Conservation (phyloP, 1,140 invertebrate genomes). For the Meloidogyne exigua region DNA sequence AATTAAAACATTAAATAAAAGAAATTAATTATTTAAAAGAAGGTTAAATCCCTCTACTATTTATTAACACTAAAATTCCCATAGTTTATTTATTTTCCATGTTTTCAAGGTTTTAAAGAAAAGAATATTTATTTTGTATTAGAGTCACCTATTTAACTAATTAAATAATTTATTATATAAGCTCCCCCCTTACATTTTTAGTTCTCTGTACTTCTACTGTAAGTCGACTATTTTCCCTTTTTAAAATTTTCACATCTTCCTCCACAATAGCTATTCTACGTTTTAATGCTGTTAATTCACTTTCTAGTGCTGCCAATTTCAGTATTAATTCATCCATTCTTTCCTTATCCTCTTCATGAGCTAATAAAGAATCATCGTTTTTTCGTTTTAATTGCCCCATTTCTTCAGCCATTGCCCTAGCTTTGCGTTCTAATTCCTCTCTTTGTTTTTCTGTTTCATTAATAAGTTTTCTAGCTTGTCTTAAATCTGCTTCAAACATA, state of each 20-base stretch:
- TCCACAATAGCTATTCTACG: slow-evolving; percentile 60
- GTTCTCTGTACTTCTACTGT: slow-evolving; percentile 46
- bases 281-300: slow-evolving; percentile 54
- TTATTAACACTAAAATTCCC: no score
- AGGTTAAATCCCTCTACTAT: no score
- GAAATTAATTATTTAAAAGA: no score
- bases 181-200: background rate
- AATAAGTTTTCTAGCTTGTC: slow-evolving; percentile 48
- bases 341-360: slow-evolving; percentile 51
- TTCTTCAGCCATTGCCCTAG: slow-evolving; percentile 50
- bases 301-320: slow-evolving; percentile 53
- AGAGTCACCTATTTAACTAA: no score
- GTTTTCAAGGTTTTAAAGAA: no score
- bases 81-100: no score
- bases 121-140: no score
- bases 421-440: slow-evolving; percentile 40
- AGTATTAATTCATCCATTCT: slow-evolving; percentile 57
- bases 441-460: slow-evolving; percentile 46
- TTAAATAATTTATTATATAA: no score
- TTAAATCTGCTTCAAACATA: slow-evolving; percentile 67
- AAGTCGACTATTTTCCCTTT: slow-evolving; percentile 56
- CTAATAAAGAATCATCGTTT: slow-evolving; percentile 55
- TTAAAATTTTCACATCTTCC: slow-evolving; percentile 54
- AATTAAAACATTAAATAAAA: no score
- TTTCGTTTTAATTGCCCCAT: slow-evolving; percentile 48